Base-by-base conservation (phyloP, 64 coral and sea anemone species). In the Platygyra sinensis region DNA sequence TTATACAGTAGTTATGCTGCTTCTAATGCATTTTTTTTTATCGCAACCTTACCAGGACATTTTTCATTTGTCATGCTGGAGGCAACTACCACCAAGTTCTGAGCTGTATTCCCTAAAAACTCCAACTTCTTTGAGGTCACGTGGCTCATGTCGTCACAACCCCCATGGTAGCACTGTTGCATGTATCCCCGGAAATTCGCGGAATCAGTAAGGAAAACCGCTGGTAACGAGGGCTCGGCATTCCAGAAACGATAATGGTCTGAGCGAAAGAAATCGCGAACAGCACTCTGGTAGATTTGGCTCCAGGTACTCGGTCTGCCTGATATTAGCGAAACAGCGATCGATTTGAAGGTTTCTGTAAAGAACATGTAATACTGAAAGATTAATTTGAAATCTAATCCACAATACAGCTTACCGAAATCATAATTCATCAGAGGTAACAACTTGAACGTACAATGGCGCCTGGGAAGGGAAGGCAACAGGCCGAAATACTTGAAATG, bases 191-290 rank as follows among this genome's bases (percentile, higher is more conserved):
- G 87, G 27, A 90, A 94, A 16, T 90, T 30, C 50, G 93, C 88
- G 18, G 93, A 80, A 32, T 94, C 93, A 10, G 93, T 94, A 11
- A 94, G 4, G 74, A 94, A 90, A 3, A 94, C 75, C 10, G 93
- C 87, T 22, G 73, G 80, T n/a, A 88, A 76, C 9, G 93, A 79
- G 39, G 71, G 46, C 3, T 84, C 30, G 7, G 51, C 71, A 62
- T 94, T 71, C 93, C 93, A 94, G 74, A 94, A 94, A n/a, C 29
- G 65, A 19, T 30, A 62, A 52, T 94, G 93, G 63, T 94, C 93
- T 31, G 80, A 86, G 8, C 93, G 80, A 27, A 86, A 85, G 14
- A 94, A 94, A 28, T 76, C 15, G 11, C 0, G 6, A 24, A 69
- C 25, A 25, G 9, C 22, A 27, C 29, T n/a, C 5, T n/a, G 10